These are phyloP conservation scores for Synaphobranchus kaupii DNA, from an alignment of 2,797 vertebrate species.

Conservation along the genomic window DNA sequence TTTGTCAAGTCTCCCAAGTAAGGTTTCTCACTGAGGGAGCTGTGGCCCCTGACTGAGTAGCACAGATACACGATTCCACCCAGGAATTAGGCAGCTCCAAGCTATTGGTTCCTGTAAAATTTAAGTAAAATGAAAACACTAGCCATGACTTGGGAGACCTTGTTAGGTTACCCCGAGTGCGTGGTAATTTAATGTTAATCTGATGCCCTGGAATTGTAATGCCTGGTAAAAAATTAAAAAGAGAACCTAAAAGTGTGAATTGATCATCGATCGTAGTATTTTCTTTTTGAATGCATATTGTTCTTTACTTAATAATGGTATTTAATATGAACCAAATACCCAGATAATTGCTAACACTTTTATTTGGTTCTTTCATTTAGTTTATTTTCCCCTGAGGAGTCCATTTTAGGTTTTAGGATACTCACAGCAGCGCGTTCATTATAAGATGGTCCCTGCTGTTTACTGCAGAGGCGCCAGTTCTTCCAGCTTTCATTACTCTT, in stretches of 20 bases:
- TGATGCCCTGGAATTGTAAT: background rate
- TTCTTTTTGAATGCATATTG: background rate
- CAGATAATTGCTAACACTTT: background rate
- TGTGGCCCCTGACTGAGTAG: background rate
- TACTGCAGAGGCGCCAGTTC: background rate
- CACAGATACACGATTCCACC: background rate
- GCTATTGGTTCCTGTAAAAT: background rate
- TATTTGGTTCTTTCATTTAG: background rate
- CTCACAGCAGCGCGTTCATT: background rate
- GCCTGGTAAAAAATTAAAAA: background rate
- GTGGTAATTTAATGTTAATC: no score
- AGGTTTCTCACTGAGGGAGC: background rate
- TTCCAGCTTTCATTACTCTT: background rate
- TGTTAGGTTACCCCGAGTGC: no score
- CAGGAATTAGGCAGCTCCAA: background rate
- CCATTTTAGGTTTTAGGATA: background rate
- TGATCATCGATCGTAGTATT: background rate
- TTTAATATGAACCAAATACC: background rate
- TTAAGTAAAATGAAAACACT: background rate
- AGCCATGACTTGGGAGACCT: background rate
- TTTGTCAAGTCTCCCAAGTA: background rate
- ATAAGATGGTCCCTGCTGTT: background rate
- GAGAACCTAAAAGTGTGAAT: background rate
- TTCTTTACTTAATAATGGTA: background rate
- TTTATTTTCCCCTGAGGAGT: background rate